phyloP scores from a whole-genome alignment of 1,140 invertebrate genomes.

The Uloborus diversus region DNA sequence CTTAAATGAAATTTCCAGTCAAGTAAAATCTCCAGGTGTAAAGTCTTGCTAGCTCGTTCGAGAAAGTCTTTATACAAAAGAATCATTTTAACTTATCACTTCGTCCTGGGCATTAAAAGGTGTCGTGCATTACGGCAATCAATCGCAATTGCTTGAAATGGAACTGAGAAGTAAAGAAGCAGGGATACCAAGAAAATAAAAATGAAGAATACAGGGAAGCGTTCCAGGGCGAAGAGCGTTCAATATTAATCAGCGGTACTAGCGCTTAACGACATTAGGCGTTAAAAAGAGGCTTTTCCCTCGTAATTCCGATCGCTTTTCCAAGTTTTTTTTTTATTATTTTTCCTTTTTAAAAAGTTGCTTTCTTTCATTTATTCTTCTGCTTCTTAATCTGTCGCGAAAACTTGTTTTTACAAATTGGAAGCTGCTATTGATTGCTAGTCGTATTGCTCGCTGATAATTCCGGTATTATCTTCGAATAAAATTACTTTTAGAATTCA shows the following conservation, averaged over 20 bases:
- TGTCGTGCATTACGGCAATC: constrained; percentile 17
- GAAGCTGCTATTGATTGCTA: constrained; percentile 40
- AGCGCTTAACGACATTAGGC: constrained; percentile 48
- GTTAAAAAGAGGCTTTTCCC: constrained; percentile 46
- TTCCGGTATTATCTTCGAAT: constrained; percentile 46
- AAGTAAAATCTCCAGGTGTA: no score
- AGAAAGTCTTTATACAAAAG: no score
- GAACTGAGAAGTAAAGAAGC: constrained; percentile 23
- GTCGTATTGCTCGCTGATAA: constrained; percentile 16
- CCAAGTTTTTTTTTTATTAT: background rate
- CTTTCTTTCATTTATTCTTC: constrained; percentile 16
- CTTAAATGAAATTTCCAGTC: no score
- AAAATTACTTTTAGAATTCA: constrained; percentile 43
- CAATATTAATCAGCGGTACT: constrained; percentile 49
- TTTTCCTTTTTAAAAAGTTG: constrained; percentile 5
- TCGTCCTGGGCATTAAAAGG: constrained; percentile 29
- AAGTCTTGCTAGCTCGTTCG: no score
- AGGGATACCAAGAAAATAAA: constrained; percentile 8
- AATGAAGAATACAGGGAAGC: constrained; percentile 9
- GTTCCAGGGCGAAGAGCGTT: constrained; percentile 17
- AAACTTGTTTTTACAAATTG: constrained; percentile 55
- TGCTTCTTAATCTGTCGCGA: constrained; percentile 47
- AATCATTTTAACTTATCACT: background rate
- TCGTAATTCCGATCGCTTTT: constrained; percentile 45
- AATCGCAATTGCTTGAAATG: constrained; percentile 44